These are phyloP conservation scores for Podarcis muralis DNA, from an alignment of 2,113 vertebrate species.

Conservation along the genomic window DNA sequence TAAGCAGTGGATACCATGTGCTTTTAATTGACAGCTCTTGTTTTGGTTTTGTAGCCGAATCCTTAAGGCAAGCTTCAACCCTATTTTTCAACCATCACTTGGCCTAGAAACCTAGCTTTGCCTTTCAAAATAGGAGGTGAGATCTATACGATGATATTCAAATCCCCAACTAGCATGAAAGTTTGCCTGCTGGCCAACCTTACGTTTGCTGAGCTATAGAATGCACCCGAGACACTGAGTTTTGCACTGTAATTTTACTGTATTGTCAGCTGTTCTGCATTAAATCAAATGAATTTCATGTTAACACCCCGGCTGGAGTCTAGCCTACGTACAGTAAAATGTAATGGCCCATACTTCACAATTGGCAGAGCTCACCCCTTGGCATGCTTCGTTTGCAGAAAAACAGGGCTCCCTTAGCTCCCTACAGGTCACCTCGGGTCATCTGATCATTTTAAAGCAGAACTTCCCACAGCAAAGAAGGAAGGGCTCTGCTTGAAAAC, in stretches of 20 bases:
- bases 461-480: constrained; percentile 60
- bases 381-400: constrained; percentile 73
- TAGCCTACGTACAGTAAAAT: constrained; percentile 75
- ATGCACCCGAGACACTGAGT: constrained; percentile 41
- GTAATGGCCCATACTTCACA: constrained; percentile 70
- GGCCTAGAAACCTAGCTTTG: not conserved
- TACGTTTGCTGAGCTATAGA: constrained; percentile 65
- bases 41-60: not conserved
- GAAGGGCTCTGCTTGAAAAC: constrained; percentile 40
- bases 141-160: not conserved
- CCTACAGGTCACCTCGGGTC: constrained; percentile 61
- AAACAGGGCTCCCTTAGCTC: constrained; percentile 66
- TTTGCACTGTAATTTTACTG: constrained; percentile 62
- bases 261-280: constrained; percentile 73
- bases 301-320: constrained; percentile 71
- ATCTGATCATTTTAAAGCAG: constrained; percentile 51
- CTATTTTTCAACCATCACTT: not conserved
- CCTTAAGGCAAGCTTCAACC: not conserved
- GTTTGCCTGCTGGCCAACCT: constrained; percentile 61
- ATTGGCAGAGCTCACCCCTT: constrained; percentile 68
- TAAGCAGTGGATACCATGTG: not conserved
- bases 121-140: not conserved
- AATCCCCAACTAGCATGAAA: constrained; percentile 37
- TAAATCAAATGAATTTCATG: constrained; percentile 68
- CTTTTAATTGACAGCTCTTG: not conserved